These are phyloP conservation scores for Nestor notabilis DNA, from an alignment of 2,113 vertebrate genomes.

Conservation along the genomic window DNA sequence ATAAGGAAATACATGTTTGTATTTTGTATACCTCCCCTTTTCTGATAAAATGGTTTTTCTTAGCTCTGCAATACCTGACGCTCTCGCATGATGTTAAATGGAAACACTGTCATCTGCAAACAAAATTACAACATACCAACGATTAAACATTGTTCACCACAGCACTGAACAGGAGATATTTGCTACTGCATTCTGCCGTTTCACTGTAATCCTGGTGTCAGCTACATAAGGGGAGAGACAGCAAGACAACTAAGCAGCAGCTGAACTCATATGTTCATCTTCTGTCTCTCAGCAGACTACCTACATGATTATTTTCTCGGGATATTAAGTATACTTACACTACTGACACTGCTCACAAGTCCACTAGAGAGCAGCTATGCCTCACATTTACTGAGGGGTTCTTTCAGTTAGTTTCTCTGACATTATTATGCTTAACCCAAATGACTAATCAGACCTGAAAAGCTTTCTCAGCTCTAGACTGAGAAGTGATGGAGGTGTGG, in stretches of 20 bases:
- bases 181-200: not conserved
- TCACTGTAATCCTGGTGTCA: not conserved
- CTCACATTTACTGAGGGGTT: constrained; percentile 13
- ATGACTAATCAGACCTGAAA: constrained; percentile 72
- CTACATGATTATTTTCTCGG: not conserved
- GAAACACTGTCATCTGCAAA: not conserved
- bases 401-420: constrained; percentile 32
- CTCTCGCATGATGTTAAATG: not conserved
- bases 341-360: not conserved
- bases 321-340: not conserved
- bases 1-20: not conserved
- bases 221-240: not conserved
- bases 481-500: not conserved
- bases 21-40: not conserved
- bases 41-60: not conserved
- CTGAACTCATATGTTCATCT: not conserved
- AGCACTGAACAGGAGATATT: not conserved
- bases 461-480: constrained; percentile 58
- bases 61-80: not conserved
- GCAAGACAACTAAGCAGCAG: not conserved
- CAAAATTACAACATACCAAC: not conserved
- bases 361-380: constrained; percentile 54
- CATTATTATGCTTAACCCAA: constrained; percentile 56
- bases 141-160: not conserved
- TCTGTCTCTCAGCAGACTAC: not conserved